These are phyloP conservation scores for Synergus laeviventris DNA, from an alignment of 2,888 invertebrate species.

Conservation along the genomic window DNA sequence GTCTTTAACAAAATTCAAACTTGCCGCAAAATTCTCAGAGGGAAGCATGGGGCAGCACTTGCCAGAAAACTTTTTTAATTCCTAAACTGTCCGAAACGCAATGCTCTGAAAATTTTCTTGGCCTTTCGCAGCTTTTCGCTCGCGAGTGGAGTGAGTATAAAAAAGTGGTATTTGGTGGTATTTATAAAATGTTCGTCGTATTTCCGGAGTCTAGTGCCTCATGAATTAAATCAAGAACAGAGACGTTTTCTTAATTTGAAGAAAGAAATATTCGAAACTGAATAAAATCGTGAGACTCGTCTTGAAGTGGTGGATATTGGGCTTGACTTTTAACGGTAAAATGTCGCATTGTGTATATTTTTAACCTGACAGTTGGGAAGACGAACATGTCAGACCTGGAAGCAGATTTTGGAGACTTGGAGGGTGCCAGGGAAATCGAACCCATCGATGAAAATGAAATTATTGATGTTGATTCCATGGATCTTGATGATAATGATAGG, in stretches of 20 bases:
- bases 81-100: background rate
- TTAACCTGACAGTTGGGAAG: slow-evolving; percentile 35
- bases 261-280: background rate
- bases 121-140: too few species aligned
- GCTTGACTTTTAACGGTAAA: slow-evolving; percentile 38
- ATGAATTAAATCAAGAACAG: background rate
- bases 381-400: slow-evolving; percentile 34
- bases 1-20: too few species aligned
- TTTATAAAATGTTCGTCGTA: slow-evolving; percentile 21
- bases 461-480: slow-evolving; percentile 30
- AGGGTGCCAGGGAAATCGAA: background rate
- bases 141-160: background rate
- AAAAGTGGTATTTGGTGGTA: background rate
- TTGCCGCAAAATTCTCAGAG: too few species aligned
- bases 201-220: background rate
- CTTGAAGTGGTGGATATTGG: background rate
- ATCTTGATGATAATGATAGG: slow-evolving; percentile 33
- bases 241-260: background rate
- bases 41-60: too few species aligned
- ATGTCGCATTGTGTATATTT: slow-evolving; percentile 31
- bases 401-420: slow-evolving; percentile 9
- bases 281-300: background rate
- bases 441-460: slow-evolving; percentile 25
- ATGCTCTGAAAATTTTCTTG: background rate
- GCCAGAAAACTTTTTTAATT: too few species aligned